Evolutionary conservation across 2,113 vertebrate genomes (phyloP), one percentile per base, ranked within the genome.

Genomic region (Theristicus caerulescens): DNA sequence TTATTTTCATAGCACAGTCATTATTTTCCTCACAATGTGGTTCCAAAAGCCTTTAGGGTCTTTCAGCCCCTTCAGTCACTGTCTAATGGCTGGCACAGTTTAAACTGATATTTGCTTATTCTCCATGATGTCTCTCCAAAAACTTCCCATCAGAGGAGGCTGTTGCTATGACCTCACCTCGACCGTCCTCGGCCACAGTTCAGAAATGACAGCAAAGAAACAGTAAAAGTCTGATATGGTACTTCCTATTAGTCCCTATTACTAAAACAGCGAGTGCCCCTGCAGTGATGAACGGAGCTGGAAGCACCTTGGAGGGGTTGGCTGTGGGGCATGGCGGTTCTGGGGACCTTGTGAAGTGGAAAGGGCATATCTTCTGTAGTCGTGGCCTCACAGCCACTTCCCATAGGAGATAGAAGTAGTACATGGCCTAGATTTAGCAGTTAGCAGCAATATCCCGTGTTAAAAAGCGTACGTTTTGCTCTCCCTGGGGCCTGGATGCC

Each of bases 1-100:
- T 96, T 95, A 82, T 93, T 98, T 97, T 95, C 69, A 77, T 86
- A 97, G 47, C 69, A 93, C 21, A 73, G 55, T 86, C 58, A 51
- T 93, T 96, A 73, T 92, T 97, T 97, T 94, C 86, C 86, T 95
- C 88, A 85, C 95, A 82, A 59, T 29, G 29, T 66, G 59, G 34
- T 91, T 96, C 67, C 64, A 29, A 42, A 58, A 76, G 61, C 64
- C 69, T 82, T 58, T 38, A 80, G 72, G 71, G 49, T 88, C 55
- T 76, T 88, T 84, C 52, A 81, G 46, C 21, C 31, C 27, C 49
- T 78, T 40, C 51, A 47, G 36, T 86, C 65, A 58, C 34, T 51
- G 25, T 29, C 40, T 94, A 93, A 74, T 49, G 57, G 32, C 49
- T 91, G 72, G 42, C 40, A 59, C 40, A 3, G 9, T 40, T 86